Conservation (phyloP, 1,140 invertebrate species). For the Drosophila sproati region DNA sequence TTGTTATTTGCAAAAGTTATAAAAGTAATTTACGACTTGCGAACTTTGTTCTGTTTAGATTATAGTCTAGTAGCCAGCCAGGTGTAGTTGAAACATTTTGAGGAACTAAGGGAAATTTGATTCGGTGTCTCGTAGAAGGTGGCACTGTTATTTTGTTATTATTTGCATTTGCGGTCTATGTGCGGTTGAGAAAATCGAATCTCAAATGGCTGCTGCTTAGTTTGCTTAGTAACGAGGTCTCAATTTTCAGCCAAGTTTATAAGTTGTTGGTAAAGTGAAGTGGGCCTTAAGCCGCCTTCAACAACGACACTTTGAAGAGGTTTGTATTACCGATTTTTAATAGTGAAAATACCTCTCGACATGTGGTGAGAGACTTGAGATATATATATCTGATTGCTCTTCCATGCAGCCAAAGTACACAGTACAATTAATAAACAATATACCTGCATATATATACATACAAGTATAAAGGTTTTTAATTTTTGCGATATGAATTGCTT, state of each 20-base stretch:
- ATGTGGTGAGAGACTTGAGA: conserved; percentile 10
- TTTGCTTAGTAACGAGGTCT: conserved; percentile 1
- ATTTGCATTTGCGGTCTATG: conserved; percentile 37
- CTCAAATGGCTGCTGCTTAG: conserved; percentile 8
- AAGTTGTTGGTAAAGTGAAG: background rate
- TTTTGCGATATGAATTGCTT: conserved; percentile 41
- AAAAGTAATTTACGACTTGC: background rate
- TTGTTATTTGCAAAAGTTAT: too few species aligned
- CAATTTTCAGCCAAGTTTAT: conserved; percentile 16
- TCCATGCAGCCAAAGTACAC: conserved; percentile 26
- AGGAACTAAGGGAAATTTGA: conserved; percentile 32
- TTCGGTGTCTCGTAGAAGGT: conserved; percentile 3
- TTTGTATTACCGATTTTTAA: conserved; percentile 30
- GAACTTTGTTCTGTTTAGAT: conserved; percentile 31
- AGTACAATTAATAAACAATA: conserved; percentile 57
- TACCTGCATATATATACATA: conserved; percentile 22
- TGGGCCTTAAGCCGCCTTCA: background rate
- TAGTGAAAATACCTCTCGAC: conserved; percentile 26
- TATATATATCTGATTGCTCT: conserved; percentile 27
- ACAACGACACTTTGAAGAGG: conserved; percentile 24
- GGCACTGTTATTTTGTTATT: conserved; percentile 26
- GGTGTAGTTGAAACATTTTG: background rate
- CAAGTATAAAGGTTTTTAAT: conserved; percentile 38
- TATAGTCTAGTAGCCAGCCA: conserved; percentile 1
- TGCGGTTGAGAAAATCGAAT: conserved; percentile 34